These are phyloP conservation scores for Amblyraja radiata DNA, from an alignment of 2,797 vertebrate species.

Conservation along the genomic window DNA sequence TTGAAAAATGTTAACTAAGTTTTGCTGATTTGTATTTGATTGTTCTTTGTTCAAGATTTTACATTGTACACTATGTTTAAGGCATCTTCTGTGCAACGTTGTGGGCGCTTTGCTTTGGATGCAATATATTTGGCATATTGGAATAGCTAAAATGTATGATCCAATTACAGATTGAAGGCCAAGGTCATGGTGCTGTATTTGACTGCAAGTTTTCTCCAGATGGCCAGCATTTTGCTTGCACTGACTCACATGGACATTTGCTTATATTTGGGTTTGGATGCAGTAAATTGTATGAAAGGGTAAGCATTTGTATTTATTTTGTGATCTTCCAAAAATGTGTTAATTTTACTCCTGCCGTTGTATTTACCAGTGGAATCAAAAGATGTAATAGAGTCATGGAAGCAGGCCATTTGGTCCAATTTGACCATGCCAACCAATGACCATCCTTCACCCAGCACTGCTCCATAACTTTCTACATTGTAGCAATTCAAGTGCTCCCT, in stretches of 20 bases:
- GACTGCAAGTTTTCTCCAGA: slow-evolving; percentile 95
- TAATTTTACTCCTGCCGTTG: neutral
- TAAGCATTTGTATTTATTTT: slow-evolving; percentile 43
- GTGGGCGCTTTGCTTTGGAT: too few relatives aligned
- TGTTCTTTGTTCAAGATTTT: neutral
- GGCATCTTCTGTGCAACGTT: too few relatives aligned
- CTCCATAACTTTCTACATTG: too few relatives aligned
- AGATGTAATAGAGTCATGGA: neutral
- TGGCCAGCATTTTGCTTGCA: slow-evolving; percentile 89
- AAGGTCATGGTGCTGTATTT: slow-evolving; percentile 92
- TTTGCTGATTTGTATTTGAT: neutral
- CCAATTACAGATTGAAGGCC: slow-evolving; percentile 80
- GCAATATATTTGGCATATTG: neutral
- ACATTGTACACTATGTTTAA: too few relatives aligned
- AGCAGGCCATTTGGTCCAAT: too few relatives aligned
- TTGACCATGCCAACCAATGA: too few relatives aligned
- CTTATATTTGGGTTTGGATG: slow-evolving; percentile 91
- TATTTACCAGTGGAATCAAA: neutral
- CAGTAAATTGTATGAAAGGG: slow-evolving; percentile 87
- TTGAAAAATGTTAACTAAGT: neutral
- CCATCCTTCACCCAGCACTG: too few relatives aligned
- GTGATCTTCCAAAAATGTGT: neutral
- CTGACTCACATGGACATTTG: slow-evolving; percentile 93
- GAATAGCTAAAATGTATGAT: neutral
- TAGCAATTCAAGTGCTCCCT: too few relatives aligned